Evolutionary conservation across 2,797 vertebrate genomes (phyloP), one percentile per base, ranked within the genome.

Genomic region (Petrocephalus sullivani): DNA sequence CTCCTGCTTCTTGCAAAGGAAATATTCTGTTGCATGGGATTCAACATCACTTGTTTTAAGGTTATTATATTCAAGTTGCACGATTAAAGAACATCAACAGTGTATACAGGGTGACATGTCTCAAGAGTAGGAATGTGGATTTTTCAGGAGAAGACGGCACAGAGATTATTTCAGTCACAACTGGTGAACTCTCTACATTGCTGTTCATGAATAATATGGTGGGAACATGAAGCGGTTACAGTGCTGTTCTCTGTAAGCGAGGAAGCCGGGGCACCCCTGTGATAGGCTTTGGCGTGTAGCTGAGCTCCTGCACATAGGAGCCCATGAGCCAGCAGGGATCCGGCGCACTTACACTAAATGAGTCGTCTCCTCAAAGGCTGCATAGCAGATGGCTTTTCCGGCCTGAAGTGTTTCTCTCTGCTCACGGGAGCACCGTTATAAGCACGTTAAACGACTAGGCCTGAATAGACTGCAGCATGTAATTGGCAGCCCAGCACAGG

Each of bases 351-450:
- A 28, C 28, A 41, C 37, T n/a, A 46, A 78, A 46, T 46, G 71
- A 78, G 71, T 41, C 6, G 12, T 41, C 75, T 37, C 33, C 28
- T 37, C 28, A 71, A 71, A 37, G 28, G 64, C 64, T 71, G 64
- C 64, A 37, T 3, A 37, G 64, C 64, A 71, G 64, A 16, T 1
- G 33, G 28, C 46, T 21, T 54, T 37, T 61, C 86, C 6, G 21
- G 58, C 21, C 60, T 23, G n/a, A 28, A 21, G 12, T 78, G 49
- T 75, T 33, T 37, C 4, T 78, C 19, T 54, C 64, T 7, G 21
- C 41, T 87, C 64, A 87, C 54, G 37, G 67, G 67, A 56, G 33
- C 16, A 54, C 87, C 54, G 78, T 78, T 64, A 87, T 87, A 87
- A 78, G 64, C 87, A 3, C 49, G 67, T 75, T 78, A 56, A 53